Conservation (phyloP, 1,140 invertebrate species). For the Anastatus disparis region DNA sequence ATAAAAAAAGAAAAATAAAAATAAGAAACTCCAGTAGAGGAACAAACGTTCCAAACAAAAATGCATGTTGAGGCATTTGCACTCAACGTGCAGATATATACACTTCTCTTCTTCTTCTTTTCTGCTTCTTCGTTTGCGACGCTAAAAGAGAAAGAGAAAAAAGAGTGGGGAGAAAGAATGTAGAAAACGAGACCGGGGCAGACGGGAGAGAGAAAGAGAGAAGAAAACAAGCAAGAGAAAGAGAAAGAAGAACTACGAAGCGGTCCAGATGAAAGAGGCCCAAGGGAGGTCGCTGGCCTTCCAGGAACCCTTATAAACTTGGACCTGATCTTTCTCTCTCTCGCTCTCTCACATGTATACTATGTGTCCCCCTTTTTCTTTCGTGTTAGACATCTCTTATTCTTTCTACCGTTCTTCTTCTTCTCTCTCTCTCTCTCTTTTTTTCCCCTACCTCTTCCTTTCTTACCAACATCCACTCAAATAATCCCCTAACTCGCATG, state of each 20-base stretch:
- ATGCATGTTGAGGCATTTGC: slow-evolving; percentile 1
- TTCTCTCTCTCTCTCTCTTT: slow-evolving; percentile 23
- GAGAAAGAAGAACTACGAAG: slow-evolving; percentile 1
- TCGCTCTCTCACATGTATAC: slow-evolving; percentile 41
- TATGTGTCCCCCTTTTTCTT: slow-evolving; percentile 29
- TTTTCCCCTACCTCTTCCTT: slow-evolving; percentile 19
- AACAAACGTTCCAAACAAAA: too few relatives aligned
- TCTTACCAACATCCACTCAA: slow-evolving; percentile 29
- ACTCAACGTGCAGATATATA: too few relatives aligned
- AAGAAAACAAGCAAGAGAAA: not conserved
- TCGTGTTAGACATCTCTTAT: too few relatives aligned
- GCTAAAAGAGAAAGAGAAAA: slow-evolving; percentile 1
- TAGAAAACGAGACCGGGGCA: slow-evolving; percentile 25
- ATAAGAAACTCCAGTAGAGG: too few relatives aligned
- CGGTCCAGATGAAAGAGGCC: slow-evolving; percentile 63
- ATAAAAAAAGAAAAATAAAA: not conserved
- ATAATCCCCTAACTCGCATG: slow-evolving; percentile 42
- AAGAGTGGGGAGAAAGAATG: slow-evolving; percentile 5
- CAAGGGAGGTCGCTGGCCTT: slow-evolving; percentile 64
- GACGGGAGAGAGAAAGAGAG: slow-evolving; percentile 3
- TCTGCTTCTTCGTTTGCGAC: too few relatives aligned
- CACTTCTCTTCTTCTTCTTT: too few relatives aligned
- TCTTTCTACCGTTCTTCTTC: slow-evolving; percentile 18
- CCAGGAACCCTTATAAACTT: slow-evolving; percentile 65
- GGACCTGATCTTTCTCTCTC: slow-evolving; percentile 54